Conservation (phyloP, 2,113 vertebrate genomes). For the Pedionomus torquatus region DNA sequence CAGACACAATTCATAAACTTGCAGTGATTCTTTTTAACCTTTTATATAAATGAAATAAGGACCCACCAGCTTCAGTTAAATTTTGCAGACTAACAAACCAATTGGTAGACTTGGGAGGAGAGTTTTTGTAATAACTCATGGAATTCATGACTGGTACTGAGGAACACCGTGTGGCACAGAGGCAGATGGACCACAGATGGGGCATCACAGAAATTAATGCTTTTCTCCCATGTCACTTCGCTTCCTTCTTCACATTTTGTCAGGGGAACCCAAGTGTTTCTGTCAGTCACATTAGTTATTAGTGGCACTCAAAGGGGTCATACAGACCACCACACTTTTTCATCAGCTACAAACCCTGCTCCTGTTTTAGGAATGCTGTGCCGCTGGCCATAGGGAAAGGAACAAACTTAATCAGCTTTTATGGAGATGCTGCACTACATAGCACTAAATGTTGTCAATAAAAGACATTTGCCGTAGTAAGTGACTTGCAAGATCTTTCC, state of each 20-base stretch:
- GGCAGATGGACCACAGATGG: neutral
- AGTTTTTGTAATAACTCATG: neutral
- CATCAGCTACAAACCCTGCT: neutral
- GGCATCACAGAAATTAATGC: neutral
- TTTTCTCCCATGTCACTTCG: neutral
- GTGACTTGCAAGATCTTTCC: neutral
- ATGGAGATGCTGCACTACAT: rapidly evolving
- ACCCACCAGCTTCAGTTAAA: neutral
- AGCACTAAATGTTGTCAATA: neutral
- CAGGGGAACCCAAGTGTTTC: neutral
- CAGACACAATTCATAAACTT: neutral
- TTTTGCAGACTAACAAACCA: neutral
- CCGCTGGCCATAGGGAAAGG: neutral
- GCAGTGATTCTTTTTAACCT: neutral
- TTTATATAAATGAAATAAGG: neutral
- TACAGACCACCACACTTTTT: neutral
- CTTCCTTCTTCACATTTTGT: neutral
- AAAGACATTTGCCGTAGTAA: neutral
- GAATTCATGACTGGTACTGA: neutral
- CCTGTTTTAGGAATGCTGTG: neutral
- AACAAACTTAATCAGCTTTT: neutral
- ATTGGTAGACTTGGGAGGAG: neutral
- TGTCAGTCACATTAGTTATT: rapidly evolving
- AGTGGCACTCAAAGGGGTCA: neutral
- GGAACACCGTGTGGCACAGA: rapidly evolving